Conservation (phyloP, 2,113 vertebrate species). For the Perccottus glenii region DNA sequence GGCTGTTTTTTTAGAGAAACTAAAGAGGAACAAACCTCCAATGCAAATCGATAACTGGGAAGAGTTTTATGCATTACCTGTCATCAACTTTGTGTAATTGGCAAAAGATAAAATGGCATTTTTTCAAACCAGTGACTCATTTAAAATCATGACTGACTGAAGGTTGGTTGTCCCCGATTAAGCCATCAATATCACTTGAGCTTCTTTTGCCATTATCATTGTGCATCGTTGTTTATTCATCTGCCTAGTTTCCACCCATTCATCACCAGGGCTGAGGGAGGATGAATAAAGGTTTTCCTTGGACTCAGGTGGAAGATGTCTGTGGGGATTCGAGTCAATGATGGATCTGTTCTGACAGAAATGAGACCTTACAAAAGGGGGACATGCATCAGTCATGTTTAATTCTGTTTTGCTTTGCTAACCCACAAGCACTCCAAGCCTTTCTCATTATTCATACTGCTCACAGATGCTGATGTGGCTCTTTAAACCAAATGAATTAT, state of each 20-base stretch:
- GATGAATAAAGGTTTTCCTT: constrained; percentile 59
- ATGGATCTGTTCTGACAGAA: constrained; percentile 44
- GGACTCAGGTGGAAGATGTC: constrained; percentile 26
- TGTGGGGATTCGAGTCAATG: constrained; percentile 23
- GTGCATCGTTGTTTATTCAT: constrained; percentile 71
- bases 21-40: constrained; percentile 26
- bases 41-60: constrained; percentile 35
- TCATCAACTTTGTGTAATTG: constrained; percentile 36
- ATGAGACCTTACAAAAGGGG: constrained; percentile 26
- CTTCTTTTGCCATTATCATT: constrained; percentile 58
- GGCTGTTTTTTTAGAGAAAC: constrained; percentile 15
- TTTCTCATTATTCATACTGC: constrained; percentile 30
- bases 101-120: constrained; percentile 48
- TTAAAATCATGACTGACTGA: constrained; percentile 44
- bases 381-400: constrained; percentile 23
- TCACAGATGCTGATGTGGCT: constrained; percentile 36
- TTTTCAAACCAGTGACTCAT: constrained; percentile 62
- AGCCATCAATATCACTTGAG: constrained; percentile 76
- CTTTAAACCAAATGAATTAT: constrained; percentile 43
- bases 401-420: constrained; percentile 40
- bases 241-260: constrained; percentile 50
- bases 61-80: constrained; percentile 44
- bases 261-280: constrained; percentile 54
- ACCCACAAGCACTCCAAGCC: constrained; percentile 7
- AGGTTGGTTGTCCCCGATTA: constrained; percentile 56